Conservation (phyloP, 1,140 invertebrate genomes). For the Drosophila teissieri region DNA sequence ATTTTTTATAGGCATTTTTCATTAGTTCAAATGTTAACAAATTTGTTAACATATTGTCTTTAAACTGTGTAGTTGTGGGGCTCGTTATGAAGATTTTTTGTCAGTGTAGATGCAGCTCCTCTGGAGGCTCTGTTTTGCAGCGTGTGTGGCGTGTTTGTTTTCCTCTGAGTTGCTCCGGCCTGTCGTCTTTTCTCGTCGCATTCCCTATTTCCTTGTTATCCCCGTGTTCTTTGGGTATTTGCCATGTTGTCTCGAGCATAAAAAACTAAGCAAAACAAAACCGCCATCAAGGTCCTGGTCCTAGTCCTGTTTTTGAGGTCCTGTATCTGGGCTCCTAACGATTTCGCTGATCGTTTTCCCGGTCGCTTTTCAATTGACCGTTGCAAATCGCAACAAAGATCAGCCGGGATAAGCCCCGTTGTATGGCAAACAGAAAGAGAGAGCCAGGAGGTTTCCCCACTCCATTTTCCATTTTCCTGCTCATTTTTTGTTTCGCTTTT, state of each 20-base stretch:
- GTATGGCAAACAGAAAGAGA: slow-evolving; percentile 42
- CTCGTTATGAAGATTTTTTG: neutral
- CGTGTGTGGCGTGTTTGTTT: slow-evolving; percentile 68
- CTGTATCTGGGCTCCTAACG: slow-evolving; percentile 32
- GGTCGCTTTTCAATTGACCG: slow-evolving; percentile 83
- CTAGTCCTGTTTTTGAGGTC: slow-evolving; percentile 26
- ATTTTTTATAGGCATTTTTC: too few species aligned
- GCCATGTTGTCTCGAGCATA: slow-evolving; percentile 34
- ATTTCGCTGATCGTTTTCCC: slow-evolving; percentile 66
- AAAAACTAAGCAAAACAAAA: slow-evolving; percentile 50
- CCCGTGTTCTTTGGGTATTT: slow-evolving; percentile 24
- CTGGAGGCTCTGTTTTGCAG: slow-evolving; percentile 4
- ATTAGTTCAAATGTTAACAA: too few species aligned
- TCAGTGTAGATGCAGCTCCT: slow-evolving; percentile 10
- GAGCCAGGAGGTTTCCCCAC: slow-evolving; percentile 1
- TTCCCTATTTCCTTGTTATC: slow-evolving; percentile 31
- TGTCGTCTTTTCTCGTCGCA: slow-evolving; percentile 10
- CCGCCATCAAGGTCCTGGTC: slow-evolving; percentile 6
- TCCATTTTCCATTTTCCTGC: slow-evolving; percentile 28
- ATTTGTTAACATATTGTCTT: too few species aligned
- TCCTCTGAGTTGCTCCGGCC: slow-evolving; percentile 16
- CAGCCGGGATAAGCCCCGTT: slow-evolving; percentile 79
- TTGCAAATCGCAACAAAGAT: slow-evolving; percentile 78
- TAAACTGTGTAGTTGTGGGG: too few species aligned
- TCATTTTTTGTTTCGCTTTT: slow-evolving; percentile 39